Evolutionary conservation across 2,113 vertebrate genomes (phyloP).

Genomic region (Leptobrachium leishanense): DNA sequence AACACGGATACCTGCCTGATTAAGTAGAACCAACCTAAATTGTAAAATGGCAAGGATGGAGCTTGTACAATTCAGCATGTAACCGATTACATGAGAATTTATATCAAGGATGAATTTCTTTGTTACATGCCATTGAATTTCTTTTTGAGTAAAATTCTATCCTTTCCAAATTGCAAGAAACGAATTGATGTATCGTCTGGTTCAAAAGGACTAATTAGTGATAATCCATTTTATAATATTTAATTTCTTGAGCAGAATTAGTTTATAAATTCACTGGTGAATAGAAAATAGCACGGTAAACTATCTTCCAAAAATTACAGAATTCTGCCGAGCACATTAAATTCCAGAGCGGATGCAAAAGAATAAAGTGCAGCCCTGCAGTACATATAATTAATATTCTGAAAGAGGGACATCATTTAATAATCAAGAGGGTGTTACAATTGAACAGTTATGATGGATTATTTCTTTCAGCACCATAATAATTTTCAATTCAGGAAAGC

Average conservation of each 20-base stretch:
- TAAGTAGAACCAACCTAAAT: conserved; percentile 19
- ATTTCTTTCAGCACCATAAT: too few species aligned
- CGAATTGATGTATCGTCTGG: conserved; percentile 7
- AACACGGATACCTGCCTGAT: conserved; percentile 21
- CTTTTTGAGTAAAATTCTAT: not conserved
- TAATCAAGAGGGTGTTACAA: too few species aligned
- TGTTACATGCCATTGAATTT: conserved; percentile 9
- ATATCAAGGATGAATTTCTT: conserved; percentile 17
- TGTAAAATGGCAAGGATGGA: not conserved
- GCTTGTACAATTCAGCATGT: not conserved
- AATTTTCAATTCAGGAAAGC: too few species aligned
- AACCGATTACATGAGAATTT: conserved; percentile 5
- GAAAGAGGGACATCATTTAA: too few species aligned
- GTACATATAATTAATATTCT: too few species aligned
- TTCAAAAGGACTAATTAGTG: conserved; percentile 23
- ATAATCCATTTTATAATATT: not conserved
- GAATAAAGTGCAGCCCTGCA: too few species aligned
- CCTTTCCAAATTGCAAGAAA: conserved; percentile 3
- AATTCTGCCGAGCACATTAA: too few species aligned
- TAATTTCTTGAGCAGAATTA: not conserved
- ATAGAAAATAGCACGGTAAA: not conserved
- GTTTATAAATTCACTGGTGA: not conserved
- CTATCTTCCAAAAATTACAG: not conserved
- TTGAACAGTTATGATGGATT: too few species aligned
- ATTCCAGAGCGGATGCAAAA: too few species aligned